Conservation (phyloP, 2,888 invertebrate species). For the Bibio marci region DNA sequence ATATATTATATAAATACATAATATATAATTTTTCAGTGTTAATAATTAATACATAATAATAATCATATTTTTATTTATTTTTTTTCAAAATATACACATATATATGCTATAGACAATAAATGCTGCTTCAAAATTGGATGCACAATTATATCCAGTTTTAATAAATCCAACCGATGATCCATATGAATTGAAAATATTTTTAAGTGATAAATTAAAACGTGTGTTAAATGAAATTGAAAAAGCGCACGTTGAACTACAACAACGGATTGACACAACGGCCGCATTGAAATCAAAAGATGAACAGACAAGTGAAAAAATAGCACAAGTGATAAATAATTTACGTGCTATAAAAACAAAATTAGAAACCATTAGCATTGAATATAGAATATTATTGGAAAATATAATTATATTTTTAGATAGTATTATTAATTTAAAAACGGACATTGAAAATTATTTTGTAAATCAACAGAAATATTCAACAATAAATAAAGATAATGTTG, state of each 20-base stretch:
- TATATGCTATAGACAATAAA: constrained; percentile 37
- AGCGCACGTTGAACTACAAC: constrained; percentile 48
- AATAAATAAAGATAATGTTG: constrained; percentile 32
- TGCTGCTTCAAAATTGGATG: constrained; percentile 49
- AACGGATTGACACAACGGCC: constrained; percentile 47
- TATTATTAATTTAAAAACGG: constrained; percentile 41
- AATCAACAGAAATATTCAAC: constrained; percentile 28
- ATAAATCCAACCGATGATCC: constrained; percentile 42
- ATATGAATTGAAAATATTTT: constrained; percentile 34
- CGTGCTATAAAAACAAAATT: constrained; percentile 46
- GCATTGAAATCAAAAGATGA: constrained; percentile 41
- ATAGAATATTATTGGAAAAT: constrained; percentile 50
- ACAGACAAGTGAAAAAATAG: constrained; percentile 32
- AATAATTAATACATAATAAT: neutral
- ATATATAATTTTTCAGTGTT: constrained; percentile 5
- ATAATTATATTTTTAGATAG: constrained; percentile 53
- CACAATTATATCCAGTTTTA: constrained; percentile 58
- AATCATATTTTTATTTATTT: neutral
- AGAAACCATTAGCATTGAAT: constrained; percentile 49
- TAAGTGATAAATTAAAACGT: constrained; percentile 37
- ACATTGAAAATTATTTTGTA: constrained; percentile 37
- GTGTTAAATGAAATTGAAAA: constrained; percentile 42
- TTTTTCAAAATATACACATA: neutral
- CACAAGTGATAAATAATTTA: constrained; percentile 45
- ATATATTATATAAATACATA: constrained; percentile 2